Evolutionary conservation across 2,888 invertebrate species (phyloP), one percentile per base, ranked within the genome.

Genomic region (Pyrocoelia pectoralis): DNA sequence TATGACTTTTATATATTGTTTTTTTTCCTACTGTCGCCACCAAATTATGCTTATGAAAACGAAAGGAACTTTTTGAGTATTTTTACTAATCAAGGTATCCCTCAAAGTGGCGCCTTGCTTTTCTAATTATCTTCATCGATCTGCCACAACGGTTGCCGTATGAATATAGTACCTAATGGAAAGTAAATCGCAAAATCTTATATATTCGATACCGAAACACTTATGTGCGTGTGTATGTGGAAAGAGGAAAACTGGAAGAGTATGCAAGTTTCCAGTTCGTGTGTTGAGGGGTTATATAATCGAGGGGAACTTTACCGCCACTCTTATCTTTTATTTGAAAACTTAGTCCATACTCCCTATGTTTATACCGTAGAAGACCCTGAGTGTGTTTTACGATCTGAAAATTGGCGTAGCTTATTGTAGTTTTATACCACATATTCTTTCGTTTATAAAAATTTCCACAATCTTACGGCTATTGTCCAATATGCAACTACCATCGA

Each of bases 301-400:
- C 61, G 61, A 28, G 40, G 50, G 51, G 41, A 46, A 43, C 43
- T 10, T 28, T 41, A 15, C 24, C 24, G 8, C 33, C 54, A 40
- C 51, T 68, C 72, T 75, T 74, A 74, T 74, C 76, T 75, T 61
- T 75, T 75, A 75, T 75, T 76, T 73, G 75, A 71, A 75, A 76
- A 76, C 70, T 76, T 76, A 72, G 68, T 69, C 73, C 74, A 71
- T 75, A 76, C 73, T 73, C 71, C 68, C 69, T 65, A 72, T 72
- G 68, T 74, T 76, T 75, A 74, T 73, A 71, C 72, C 74, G 70
- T 65, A 73, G 66, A 65, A 69, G 72, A 68, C 72, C 62, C 65
- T 69, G 73, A 61, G 72, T 75, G 74, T 71, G 68, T 73, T 75
- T 76, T 76, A 75, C 73, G 72, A 73, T 67, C 71, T 64, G 72